Conservation (phyloP, 2,888 invertebrate genomes). For the Habroteleia sp. region DNA sequence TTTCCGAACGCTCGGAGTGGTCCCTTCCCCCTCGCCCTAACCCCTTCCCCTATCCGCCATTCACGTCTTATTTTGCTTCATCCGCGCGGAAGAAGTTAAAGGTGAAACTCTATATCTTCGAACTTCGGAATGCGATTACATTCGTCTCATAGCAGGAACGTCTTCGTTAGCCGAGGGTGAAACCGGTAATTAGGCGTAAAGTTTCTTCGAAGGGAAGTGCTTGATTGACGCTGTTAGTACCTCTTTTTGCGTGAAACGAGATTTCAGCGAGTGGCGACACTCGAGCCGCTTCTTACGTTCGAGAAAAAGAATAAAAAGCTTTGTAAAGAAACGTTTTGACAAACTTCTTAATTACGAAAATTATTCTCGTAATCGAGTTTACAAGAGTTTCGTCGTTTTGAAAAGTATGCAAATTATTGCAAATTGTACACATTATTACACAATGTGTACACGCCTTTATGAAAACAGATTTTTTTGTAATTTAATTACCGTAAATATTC, state of each 20-base stretch:
- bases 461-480: too few species aligned
- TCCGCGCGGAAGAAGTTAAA: constrained; percentile 59
- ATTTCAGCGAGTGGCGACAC: constrained; percentile 39
- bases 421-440: too few species aligned
- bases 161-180: constrained; percentile 53
- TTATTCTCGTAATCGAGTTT: too few species aligned
- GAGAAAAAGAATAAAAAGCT: constrained; percentile 10
- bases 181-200: constrained; percentile 62
- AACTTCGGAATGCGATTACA: constrained; percentile 63
- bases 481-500: too few species aligned
- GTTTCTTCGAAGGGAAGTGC: constrained; percentile 48
- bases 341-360: too few species aligned
- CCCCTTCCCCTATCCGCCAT: neutral
- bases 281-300: constrained; percentile 18
- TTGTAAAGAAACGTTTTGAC: too few species aligned
- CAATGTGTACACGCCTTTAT: too few species aligned
- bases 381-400: too few species aligned
- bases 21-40: neutral
- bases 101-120: constrained; percentile 58
- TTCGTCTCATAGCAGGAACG: constrained; percentile 45
- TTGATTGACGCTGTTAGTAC: constrained; percentile 59
- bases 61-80: constrained; percentile 45
- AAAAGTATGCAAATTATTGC: too few species aligned
- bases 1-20: constrained; percentile 43
- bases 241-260: constrained; percentile 59